A percentile compares a stretch with the other conserved stretches of the same genome.
These are phyloP conservation scores for Eilema griseolum DNA, from an alignment of 2,888 invertebrate genomes.

Conservation along the genomic window DNA sequence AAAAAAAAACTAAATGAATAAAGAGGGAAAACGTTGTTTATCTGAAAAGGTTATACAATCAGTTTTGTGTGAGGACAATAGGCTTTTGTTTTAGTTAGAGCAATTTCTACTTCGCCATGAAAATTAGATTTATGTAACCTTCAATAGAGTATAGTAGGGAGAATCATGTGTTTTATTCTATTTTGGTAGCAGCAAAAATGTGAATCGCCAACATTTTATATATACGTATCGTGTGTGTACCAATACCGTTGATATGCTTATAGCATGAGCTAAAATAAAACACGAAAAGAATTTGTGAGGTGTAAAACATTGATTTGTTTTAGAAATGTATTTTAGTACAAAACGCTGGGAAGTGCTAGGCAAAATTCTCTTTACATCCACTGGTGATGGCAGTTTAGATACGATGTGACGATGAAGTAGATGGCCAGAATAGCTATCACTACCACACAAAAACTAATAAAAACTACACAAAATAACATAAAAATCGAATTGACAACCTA, in stretches of 20 bases:
- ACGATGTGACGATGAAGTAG: too few relatives aligned
- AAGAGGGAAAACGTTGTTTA: not conserved
- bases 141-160: not conserved
- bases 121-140: constrained; percentile 6
- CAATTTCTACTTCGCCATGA: not conserved
- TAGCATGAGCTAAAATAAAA: constrained; percentile 1
- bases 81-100: constrained; percentile 2
- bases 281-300: not conserved
- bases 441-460: too few relatives aligned
- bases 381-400: too few relatives aligned
- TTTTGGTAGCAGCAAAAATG: constrained; percentile 3
- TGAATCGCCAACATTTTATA: not conserved
- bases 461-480: too few relatives aligned
- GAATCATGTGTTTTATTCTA: constrained; percentile 1
- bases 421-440: too few relatives aligned
- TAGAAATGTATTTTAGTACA: constrained; percentile 2
- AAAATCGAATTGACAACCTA: too few relatives aligned
- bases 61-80: not conserved
- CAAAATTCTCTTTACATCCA: too few relatives aligned
- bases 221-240: not conserved
- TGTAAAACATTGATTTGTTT: constrained; percentile 1
- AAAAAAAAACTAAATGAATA: not conserved
- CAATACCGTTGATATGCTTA: constrained; percentile 1
- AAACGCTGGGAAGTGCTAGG: not conserved
- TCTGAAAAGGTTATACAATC: not conserved